Percentiles rank a stretch among this genome's conserved stretches.
Conservation (phyloP, 1,140 invertebrate genomes). For the Thrips palmi region DNA sequence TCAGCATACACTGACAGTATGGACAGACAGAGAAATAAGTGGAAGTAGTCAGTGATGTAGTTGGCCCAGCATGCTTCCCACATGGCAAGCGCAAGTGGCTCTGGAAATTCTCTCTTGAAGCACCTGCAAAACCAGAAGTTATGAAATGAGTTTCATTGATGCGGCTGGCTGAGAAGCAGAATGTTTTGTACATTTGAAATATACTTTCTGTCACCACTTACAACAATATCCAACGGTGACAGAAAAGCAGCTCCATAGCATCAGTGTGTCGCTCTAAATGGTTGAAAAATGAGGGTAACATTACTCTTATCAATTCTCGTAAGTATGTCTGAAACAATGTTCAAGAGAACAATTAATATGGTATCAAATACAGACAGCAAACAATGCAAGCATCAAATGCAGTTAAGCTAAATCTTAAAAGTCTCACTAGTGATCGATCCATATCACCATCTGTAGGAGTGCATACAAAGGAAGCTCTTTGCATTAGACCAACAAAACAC, state of each 20-base stretch:
- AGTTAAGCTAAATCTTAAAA: constrained; percentile 12
- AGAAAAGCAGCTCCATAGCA: constrained; percentile 76
- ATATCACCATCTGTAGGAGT: constrained; percentile 85
- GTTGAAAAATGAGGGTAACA: constrained; percentile 72
- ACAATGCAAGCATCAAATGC: not conserved
- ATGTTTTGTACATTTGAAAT: not conserved
- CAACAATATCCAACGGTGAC: constrained; percentile 82
- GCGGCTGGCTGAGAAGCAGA: too few species aligned
- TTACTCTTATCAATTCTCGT: constrained; percentile 66
- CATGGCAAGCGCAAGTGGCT: constrained; percentile 32
- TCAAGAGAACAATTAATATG: constrained; percentile 34
- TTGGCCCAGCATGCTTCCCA: constrained; percentile 82
- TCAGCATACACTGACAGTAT: constrained; percentile 89
- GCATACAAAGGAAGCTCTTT: constrained; percentile 73
- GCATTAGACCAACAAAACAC: constrained; percentile 98
- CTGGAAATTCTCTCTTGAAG: constrained; percentile 61
- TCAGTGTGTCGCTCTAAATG: constrained; percentile 67
- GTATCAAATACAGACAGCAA: constrained; percentile 35
- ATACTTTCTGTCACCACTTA: constrained; percentile 27
- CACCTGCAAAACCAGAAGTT: constrained; percentile 48
- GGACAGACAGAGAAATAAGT: constrained; percentile 73
- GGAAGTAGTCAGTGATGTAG: constrained; percentile 81
- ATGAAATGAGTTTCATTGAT: constrained; percentile 48
- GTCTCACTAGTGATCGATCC: constrained; percentile 67
- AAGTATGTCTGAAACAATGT: constrained; percentile 23